phyloP scores from a whole-genome alignment of 2,797 vertebrate species.

The Brachyrhaphis roseni region DNA sequence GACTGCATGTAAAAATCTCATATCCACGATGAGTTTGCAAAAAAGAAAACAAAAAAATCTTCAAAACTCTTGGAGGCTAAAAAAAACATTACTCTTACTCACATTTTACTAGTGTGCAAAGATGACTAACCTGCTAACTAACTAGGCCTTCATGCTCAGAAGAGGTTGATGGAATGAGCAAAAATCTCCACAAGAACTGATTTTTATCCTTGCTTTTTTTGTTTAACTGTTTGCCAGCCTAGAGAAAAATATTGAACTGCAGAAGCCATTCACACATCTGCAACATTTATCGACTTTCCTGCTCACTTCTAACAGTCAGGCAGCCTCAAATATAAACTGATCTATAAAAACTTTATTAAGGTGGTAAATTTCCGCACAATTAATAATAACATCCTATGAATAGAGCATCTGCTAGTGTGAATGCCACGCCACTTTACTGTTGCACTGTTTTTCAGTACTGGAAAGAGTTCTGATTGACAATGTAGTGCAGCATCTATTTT shows the following conservation, averaged over 20 bases:
- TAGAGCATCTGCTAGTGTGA: conserved; percentile 75
- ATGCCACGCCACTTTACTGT: conserved; percentile 48
- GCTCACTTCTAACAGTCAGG: conserved; percentile 40
- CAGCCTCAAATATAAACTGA: conserved; percentile 66
- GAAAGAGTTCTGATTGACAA: conserved; percentile 76
- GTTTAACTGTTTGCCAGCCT: conserved; percentile 18
- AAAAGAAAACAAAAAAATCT: background rate
- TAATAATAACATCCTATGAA: conserved; percentile 80
- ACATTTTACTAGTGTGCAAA: conserved; percentile 41
- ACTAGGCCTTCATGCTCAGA: conserved; percentile 33
- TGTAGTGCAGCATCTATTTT: conserved; percentile 67
- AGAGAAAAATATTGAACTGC: conserved; percentile 24
- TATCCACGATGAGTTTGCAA: background rate
- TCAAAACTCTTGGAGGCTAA: background rate
- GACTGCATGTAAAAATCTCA: background rate
- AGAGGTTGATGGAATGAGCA: conserved; percentile 16
- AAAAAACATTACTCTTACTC: background rate
- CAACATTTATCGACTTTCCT: conserved; percentile 42
- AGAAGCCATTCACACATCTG: conserved; percentile 12
- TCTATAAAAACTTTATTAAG: conserved; percentile 82
- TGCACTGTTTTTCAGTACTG: conserved; percentile 72
- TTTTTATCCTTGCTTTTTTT: conserved; percentile 32
- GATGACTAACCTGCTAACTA: conserved; percentile 31
- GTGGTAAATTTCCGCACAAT: conserved; percentile 78
- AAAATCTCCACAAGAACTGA: conserved; percentile 44